Percentiles rank a stretch among this genome's conserved stretches.
These are phyloP conservation scores for Drosophila prostipennis DNA, from an alignment of 2,888 invertebrate genomes.

Conservation along the genomic window DNA sequence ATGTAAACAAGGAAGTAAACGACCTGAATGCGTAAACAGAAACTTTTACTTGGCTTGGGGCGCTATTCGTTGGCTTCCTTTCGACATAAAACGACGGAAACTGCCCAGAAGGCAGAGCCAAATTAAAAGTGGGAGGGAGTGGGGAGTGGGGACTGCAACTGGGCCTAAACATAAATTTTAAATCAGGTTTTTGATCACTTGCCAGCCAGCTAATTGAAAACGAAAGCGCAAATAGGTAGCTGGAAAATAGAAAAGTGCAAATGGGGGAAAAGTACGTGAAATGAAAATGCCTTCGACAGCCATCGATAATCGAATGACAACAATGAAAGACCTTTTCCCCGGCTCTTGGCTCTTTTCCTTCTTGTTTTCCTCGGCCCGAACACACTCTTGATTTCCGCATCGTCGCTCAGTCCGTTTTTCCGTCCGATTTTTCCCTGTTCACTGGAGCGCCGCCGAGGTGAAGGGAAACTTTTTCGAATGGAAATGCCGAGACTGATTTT, in stretches of 20 bases:
- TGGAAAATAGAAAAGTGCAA: slow-evolving; percentile 46
- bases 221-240: slow-evolving; percentile 65
- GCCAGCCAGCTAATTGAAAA: slow-evolving; percentile 67
- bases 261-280: slow-evolving; percentile 25
- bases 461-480: slow-evolving; percentile 33
- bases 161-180: slow-evolving; percentile 41
- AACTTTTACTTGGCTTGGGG: slow-evolving; percentile 31
- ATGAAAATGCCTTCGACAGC: slow-evolving; percentile 53
- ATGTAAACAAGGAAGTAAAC: slow-evolving; percentile 61
- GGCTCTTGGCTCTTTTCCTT: slow-evolving; percentile 28
- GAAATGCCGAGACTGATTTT: slow-evolving; percentile 18
- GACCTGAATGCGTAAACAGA: slow-evolving; percentile 54
- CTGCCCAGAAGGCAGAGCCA: slow-evolving; percentile 22
- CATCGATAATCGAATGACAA: slow-evolving; percentile 62
- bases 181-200: slow-evolving; percentile 23
- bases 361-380: slow-evolving; percentile 41
- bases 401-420: slow-evolving; percentile 39
- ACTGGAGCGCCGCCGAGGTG: slow-evolving; percentile 45
- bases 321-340: slow-evolving; percentile 29
- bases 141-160: background rate
- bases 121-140: slow-evolving; percentile 8
- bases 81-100: slow-evolving; percentile 50
- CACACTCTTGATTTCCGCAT: slow-evolving; percentile 73
- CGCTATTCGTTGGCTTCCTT: slow-evolving; percentile 45
- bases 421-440: slow-evolving; percentile 25